Percentiles rank a stretch among this genome's conserved stretches.
phyloP scores from a whole-genome alignment of 2,888 invertebrate species.

The Microctonus brassicae region DNA sequence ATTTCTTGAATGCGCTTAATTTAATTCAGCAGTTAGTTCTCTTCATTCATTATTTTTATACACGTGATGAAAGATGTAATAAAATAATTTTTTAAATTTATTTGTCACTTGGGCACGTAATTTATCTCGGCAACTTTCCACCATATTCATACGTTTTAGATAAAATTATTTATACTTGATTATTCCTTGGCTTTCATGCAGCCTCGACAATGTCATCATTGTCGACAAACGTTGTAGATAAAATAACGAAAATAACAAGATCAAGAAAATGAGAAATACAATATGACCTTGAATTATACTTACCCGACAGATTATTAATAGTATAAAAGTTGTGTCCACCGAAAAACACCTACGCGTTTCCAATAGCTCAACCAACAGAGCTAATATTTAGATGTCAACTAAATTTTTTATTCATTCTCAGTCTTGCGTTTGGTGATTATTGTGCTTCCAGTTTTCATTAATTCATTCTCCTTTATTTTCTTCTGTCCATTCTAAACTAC shows the following conservation, averaged over 20 bases:
- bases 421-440: conserved; percentile 12
- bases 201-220: conserved; percentile 30
- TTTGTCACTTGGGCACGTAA: background rate
- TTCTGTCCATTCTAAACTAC: background rate
- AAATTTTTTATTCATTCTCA: conserved; percentile 2
- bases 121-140: conserved; percentile 20
- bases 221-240: background rate
- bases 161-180: conserved; percentile 19
- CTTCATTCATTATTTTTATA: background rate
- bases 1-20: background rate
- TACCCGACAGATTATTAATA: conserved; percentile 58
- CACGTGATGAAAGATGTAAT: background rate
- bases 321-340: conserved; percentile 50
- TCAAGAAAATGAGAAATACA: background rate
- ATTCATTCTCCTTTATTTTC: background rate
- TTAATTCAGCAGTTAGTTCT: background rate
- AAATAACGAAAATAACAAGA: background rate
- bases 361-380: conserved; percentile 11
- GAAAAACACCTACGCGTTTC: conserved; percentile 48
- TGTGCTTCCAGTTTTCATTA: background rate
- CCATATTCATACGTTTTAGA: background rate
- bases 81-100: conserved; percentile 1
- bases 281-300: conserved; percentile 56
- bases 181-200: conserved; percentile 7
- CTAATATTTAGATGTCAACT: background rate